Conservation (phyloP, 1,140 invertebrate genomes). For the Bombus difficillimus region DNA sequence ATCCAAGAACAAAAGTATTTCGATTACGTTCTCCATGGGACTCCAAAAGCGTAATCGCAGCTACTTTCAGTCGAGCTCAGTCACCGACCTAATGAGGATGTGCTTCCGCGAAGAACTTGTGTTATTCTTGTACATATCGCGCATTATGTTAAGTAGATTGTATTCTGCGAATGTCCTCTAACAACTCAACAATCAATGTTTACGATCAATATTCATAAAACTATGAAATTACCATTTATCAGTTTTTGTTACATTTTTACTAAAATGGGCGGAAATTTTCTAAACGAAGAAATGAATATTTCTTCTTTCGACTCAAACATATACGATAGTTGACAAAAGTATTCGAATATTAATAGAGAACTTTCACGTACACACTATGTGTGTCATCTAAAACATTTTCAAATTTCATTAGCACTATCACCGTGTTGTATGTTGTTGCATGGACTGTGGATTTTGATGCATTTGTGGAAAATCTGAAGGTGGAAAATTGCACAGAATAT, state of each 20-base stretch:
- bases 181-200: neutral
- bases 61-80: slow-evolving; percentile 30
- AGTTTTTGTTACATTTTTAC: neutral
- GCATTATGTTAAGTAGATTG: neutral
- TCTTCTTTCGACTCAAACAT: too few species aligned
- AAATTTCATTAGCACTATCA: too few species aligned
- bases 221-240: neutral
- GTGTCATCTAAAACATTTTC: too few species aligned
- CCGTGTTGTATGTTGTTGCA: too few species aligned
- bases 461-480: too few species aligned
- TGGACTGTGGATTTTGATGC: too few species aligned
- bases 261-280: neutral
- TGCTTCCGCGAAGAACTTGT: slow-evolving; percentile 41
- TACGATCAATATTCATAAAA: neutral
- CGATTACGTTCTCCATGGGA: slow-evolving; percentile 26
- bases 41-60: slow-evolving; percentile 33
- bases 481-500: too few species aligned
- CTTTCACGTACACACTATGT: too few species aligned
- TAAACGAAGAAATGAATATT: neutral
- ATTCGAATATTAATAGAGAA: too few species aligned
- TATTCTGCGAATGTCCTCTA: neutral
- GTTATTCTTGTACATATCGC: slow-evolving; percentile 14
- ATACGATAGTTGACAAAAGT: too few species aligned
- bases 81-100: slow-evolving; percentile 36
- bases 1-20: slow-evolving; percentile 17